Percentiles rank a stretch among this genome's conserved stretches.
Evolutionary conservation across 2,113 vertebrate species (phyloP).

Genomic region (Sprattus sprattus): DNA sequence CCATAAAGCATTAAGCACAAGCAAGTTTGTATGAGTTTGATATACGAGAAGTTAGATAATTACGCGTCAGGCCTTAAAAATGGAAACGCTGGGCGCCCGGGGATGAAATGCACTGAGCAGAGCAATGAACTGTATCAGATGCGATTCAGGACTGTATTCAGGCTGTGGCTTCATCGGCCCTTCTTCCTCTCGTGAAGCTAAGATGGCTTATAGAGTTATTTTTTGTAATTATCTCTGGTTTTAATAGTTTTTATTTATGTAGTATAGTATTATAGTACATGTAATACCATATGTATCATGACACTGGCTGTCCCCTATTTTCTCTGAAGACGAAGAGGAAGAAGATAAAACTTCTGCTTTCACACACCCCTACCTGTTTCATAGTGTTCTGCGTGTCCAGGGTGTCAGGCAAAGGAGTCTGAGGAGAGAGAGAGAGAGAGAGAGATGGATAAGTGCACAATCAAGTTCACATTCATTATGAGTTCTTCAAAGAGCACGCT

Average conservation of each 20-base stretch:
- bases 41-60: not conserved
- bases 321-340: no score
- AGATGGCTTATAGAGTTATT: not conserved
- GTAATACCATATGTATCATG: not conserved
- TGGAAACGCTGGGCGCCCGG: not conserved
- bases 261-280: no score
- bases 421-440: conserved; percentile 27
- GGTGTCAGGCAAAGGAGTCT: conserved; percentile 74
- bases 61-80: not conserved
- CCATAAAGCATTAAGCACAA: not conserved
- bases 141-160: no score
- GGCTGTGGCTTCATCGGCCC: no score
- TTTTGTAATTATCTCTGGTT: not conserved
- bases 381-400: conserved; percentile 72
- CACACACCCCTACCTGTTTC: conserved; percentile 69
- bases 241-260: not conserved
- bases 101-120: not conserved
- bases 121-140: not conserved
- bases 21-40: not conserved
- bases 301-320: not conserved
- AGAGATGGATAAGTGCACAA: not conserved
- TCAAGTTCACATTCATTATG: not conserved
- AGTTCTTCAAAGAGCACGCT: not conserved
- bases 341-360: not conserved
- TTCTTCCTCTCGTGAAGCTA: no score